Percentiles rank a stretch among this genome's conserved stretches.
phyloP scores from a whole-genome alignment of 2,797 vertebrate genomes.

The Chelon labrosus region DNA sequence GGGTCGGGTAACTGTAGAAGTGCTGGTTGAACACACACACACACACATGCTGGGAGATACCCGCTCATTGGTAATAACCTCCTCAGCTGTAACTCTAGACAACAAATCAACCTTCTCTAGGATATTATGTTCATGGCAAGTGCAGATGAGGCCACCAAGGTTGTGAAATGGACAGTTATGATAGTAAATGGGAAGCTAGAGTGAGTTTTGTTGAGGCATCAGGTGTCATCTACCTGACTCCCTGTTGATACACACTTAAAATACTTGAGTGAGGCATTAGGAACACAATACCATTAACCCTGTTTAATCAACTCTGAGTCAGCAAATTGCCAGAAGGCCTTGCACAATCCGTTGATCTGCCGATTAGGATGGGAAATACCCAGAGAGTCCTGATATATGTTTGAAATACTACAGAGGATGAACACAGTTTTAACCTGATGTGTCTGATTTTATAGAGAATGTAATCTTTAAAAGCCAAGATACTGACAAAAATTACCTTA shows the following conservation, averaged over 20 bases:
- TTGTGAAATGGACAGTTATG: slow-evolving; percentile 16
- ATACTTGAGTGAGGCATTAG: slow-evolving; percentile 50
- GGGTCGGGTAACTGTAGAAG: slow-evolving; percentile 64
- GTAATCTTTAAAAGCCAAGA: no score
- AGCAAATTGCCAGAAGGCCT: slow-evolving; percentile 9
- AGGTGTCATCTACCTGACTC: slow-evolving; percentile 51
- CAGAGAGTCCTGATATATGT: not conserved
- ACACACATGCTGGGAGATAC: slow-evolving; percentile 1
- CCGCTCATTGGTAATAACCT: slow-evolving; percentile 35
- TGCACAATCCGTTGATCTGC: not conserved
- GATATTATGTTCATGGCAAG: slow-evolving; percentile 33
- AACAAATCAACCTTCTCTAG: slow-evolving; percentile 16
- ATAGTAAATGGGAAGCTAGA: slow-evolving; percentile 21
- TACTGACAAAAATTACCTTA: no score
- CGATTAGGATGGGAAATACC: not conserved
- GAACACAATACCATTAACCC: slow-evolving; percentile 49
- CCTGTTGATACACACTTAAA: slow-evolving; percentile 46
- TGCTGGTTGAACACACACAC: slow-evolving; percentile 28
- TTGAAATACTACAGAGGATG: no score
- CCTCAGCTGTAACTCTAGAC: slow-evolving; percentile 52
- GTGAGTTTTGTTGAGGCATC: slow-evolving; percentile 31
- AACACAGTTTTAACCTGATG: no score
- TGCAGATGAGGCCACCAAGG: slow-evolving; percentile 6
- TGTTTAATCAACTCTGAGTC: slow-evolving; percentile 5
- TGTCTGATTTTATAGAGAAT: no score